A percentile compares a stretch with the other conserved stretches of the same genome.
These are phyloP conservation scores for Falco naumanni DNA, from an alignment of 2,797 vertebrate species.

Conservation along the genomic window DNA sequence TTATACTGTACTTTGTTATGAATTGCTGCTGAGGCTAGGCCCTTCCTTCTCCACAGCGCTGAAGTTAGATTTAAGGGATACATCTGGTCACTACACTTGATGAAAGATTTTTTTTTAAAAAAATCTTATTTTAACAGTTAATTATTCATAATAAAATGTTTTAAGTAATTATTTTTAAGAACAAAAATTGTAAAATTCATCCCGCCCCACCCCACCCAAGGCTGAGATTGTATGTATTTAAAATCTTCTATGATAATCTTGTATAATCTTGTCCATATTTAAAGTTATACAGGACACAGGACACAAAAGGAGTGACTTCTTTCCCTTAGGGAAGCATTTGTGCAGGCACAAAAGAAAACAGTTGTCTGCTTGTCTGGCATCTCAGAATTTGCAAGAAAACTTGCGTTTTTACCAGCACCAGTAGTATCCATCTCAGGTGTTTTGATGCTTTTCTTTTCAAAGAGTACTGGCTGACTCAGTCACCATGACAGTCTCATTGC, in stretches of 20 bases:
- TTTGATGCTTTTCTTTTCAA: neutral
- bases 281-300: neutral
- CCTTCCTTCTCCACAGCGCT: neutral
- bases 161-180: too few relatives aligned
- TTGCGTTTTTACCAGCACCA: neutral
- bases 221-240: too few relatives aligned
- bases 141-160: neutral
- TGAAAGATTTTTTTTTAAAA: neutral
- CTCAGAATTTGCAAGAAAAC: neutral
- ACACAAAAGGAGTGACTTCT: neutral
- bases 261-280: too few relatives aligned
- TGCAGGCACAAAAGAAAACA: neutral
- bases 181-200: too few relatives aligned
- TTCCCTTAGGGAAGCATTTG: neutral
- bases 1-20: neutral
- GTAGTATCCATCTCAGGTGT: neutral
- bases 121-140: neutral
- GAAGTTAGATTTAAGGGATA: neutral
- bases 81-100: neutral
- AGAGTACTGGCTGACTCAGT: neutral
- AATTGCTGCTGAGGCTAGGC: neutral
- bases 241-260: too few relatives aligned
- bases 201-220: too few relatives aligned
- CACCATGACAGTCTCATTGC: neutral
- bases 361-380: neutral